Conservation (phyloP, 2,888 invertebrate genomes). For the Crocallis elinguaria region DNA sequence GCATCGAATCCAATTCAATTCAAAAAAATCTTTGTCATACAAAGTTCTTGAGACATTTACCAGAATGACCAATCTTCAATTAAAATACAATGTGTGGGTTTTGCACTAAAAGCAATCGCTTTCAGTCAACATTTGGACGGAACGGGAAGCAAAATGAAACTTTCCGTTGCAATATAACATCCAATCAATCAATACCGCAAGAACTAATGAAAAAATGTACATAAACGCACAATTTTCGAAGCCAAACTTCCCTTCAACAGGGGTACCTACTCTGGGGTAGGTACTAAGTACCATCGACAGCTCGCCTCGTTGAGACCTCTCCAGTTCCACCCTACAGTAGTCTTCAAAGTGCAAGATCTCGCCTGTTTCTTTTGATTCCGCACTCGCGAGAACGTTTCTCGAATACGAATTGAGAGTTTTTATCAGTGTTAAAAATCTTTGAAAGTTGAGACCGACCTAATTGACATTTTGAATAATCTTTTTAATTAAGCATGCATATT, state of each 20-base stretch:
- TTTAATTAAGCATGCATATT: too few species aligned
- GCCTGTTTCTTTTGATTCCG: slow-evolving; percentile 21
- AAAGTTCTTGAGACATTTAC: too few species aligned
- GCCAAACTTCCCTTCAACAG: slow-evolving; percentile 4
- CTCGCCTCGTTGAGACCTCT: slow-evolving; percentile 10
- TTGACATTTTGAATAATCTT: too few species aligned
- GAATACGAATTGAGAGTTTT: slow-evolving; percentile 9
- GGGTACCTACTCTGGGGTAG: too few species aligned
- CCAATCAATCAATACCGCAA: slow-evolving; percentile 1
- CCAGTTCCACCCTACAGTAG: neutral
- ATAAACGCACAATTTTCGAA: neutral
- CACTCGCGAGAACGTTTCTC: neutral
- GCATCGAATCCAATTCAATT: too few species aligned
- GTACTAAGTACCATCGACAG: slow-evolving; percentile 20
- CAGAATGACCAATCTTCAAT: too few species aligned
- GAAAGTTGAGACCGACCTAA: too few species aligned
- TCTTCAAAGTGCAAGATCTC: slow-evolving; percentile 14
- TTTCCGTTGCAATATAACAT: neutral
- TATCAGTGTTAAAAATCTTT: neutral
- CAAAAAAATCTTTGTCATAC: too few species aligned
- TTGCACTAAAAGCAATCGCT: too few species aligned
- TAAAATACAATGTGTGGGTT: too few species aligned
- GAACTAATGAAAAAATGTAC: neutral
- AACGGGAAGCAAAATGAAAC: too few species aligned
- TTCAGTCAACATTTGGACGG: too few species aligned